A percentile compares a stretch with the other conserved stretches of the same genome.
Evolutionary conservation across 1,140 invertebrate genomes (phyloP).

Genomic region (Anthonomus grandis): DNA sequence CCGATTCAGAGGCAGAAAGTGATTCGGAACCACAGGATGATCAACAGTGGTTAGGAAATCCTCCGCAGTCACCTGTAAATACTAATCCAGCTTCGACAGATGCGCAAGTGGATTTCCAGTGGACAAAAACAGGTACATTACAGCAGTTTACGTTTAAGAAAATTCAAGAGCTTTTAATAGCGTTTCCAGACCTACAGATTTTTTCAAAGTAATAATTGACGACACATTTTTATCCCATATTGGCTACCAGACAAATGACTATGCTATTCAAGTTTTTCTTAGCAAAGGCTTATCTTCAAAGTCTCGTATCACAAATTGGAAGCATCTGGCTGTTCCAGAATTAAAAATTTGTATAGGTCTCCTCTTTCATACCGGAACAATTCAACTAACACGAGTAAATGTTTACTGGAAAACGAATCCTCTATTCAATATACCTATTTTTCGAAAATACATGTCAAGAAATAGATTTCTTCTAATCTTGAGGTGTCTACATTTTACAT

Average conservation of each 20-base stretch:
- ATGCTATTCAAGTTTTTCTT: constrained; percentile 21
- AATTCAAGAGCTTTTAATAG: constrained; percentile 15
- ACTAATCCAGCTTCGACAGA: constrained; percentile 3
- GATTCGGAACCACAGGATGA: constrained; percentile 10
- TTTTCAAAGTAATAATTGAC: constrained; percentile 11
- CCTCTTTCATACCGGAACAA: no score
- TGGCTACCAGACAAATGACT: constrained; percentile 15
- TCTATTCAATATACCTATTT: constrained; percentile 16
- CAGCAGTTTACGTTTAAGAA: constrained; percentile 11
- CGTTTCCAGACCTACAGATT: constrained; percentile 10
- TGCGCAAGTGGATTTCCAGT: no score
- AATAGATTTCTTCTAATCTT: constrained; percentile 20
- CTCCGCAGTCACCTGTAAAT: constrained; percentile 9
- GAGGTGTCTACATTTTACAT: no score
- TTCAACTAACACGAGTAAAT: no score
- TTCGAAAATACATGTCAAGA: constrained; percentile 18
- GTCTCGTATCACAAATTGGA: no score
- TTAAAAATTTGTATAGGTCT: no score
- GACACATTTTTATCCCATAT: constrained; percentile 10
- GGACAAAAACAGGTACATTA: constrained; percentile 18
- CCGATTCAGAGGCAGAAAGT: constrained; percentile 13
- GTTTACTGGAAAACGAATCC: no score
- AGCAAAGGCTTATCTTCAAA: neutral
- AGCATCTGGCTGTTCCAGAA: no score
- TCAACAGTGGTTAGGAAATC: no score